These are phyloP conservation scores for Anguilla obscura DNA, from an alignment of 2,797 vertebrate species.

Conservation along the genomic window DNA sequence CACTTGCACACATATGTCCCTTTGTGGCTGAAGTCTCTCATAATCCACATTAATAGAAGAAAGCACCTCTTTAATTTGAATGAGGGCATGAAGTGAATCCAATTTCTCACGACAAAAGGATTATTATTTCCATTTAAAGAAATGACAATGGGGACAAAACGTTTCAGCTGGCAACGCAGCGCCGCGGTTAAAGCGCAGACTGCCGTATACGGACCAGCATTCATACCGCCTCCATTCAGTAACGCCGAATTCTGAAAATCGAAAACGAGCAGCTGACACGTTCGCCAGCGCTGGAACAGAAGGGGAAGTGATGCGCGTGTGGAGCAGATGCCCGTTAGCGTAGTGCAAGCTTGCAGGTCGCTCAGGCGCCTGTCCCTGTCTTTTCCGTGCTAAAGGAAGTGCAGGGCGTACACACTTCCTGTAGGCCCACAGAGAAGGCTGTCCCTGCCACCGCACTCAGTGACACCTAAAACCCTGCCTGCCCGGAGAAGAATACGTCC, in stretches of 20 bases:
- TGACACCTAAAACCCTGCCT: not conserved
- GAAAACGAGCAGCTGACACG: not conserved
- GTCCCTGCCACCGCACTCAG: not conserved
- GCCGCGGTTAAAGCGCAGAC: not conserved
- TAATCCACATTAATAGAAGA: constrained; percentile 10
- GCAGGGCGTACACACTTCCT: not conserved
- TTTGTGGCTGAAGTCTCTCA: not conserved
- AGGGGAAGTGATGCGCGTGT: not conserved
- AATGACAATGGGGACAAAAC: not conserved
- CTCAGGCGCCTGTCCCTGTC: not conserved
- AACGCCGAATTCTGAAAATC: not conserved
- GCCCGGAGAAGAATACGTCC: not conserved
- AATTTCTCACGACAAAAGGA: constrained; percentile 9
- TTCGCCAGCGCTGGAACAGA: not conserved
- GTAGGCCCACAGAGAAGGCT: not conserved
- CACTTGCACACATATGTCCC: not conserved
- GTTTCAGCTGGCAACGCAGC: not conserved
- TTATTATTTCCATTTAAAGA: constrained; percentile 12
- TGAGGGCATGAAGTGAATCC: not conserved
- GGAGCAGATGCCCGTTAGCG: not conserved
- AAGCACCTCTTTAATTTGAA: constrained; percentile 9
- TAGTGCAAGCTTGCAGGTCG: not conserved
- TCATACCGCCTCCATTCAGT: not conserved
- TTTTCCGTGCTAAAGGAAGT: not conserved
- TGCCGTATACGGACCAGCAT: not conserved